Evolutionary conservation across 2,797 vertebrate genomes (phyloP).

Genomic region (Anniella stebbinsi): DNA sequence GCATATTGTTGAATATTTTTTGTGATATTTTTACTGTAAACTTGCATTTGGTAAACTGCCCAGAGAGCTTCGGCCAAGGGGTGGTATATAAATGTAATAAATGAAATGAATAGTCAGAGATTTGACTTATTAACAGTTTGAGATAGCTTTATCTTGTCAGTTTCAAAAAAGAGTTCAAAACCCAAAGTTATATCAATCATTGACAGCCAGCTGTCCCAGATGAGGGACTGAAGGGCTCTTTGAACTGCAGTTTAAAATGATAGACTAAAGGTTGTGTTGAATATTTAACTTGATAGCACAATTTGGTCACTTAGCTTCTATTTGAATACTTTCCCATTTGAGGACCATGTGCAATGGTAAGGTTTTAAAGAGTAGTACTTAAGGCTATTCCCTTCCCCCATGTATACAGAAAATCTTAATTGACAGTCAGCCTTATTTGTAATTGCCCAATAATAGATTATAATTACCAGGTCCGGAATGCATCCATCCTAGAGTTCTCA

Average conservation of each 20-base stretch:
- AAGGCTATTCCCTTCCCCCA: not conserved
- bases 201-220: not conserved
- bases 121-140: no score
- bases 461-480: no score
- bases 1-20: no score
- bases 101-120: no score
- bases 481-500: no score
- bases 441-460: not conserved
- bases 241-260: not conserved
- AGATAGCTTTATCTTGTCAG: not conserved
- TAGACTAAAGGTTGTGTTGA: not conserved
- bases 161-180: not conserved
- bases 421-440: not conserved
- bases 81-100: no score
- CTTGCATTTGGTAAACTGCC: no score
- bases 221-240: not conserved
- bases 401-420: not conserved
- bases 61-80: no score
- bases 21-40: no score
- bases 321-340: conserved; percentile 7
- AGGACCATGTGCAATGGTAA: not conserved
- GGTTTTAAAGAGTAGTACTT: not conserved
- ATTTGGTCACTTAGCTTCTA: not conserved
- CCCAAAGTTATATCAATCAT: not conserved
- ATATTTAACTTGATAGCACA: not conserved